Base-by-base conservation (phyloP, 2,797 vertebrate genomes). In the Lepidocolaptes lacrymiger region DNA sequence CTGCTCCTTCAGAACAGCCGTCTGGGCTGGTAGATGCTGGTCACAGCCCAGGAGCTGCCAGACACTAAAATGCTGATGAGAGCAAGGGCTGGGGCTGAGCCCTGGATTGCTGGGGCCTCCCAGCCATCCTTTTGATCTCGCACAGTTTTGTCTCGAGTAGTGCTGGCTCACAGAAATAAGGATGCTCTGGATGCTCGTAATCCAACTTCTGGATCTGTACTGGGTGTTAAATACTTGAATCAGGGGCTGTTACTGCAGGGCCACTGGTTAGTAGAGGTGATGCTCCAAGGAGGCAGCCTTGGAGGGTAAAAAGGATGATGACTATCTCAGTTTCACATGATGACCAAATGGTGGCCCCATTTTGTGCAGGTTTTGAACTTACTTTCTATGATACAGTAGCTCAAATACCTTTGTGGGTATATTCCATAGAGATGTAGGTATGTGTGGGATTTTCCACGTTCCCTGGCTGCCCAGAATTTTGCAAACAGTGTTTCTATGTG, bases 221-320 rank as follows among this genome's bases (percentile, higher is more conserved):
- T 56, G 59, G 14, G 30, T 49, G 7, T 64, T 24, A 66, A 55
- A 37, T 16, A 11, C 20, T 71, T 67, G 55, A 37, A 6, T 8
- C 0, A 1, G 32, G 28, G 13, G 3, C 12, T 37, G 56, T 15
- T 34, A 3, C 39, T 54, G 37, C 26, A 52, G 78, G 3, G 2
- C 39, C 28, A 9, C 34, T 16, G 27, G 3, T n/a, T 3, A 28
- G 15, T 6, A 37, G 81, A 74, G 44, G 26, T 19, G 39, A 6
- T 27, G 37, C 59, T 10, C 54, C 15, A 12, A 56, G 48, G 16
- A 49, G 26, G 23, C 63, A 55, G 12, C 41, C 5, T 55, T 11
- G 37, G 22, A 30, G 37, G 32, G 13, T 39, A 9, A 26, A 71
- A 62, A 55, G 11, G 36, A 4, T 24, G 18, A 20, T 21, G 51